Evolutionary conservation across 2,888 invertebrate species (phyloP), one percentile per base, ranked within the genome.

Genomic region (Nowickia ferox): DNA sequence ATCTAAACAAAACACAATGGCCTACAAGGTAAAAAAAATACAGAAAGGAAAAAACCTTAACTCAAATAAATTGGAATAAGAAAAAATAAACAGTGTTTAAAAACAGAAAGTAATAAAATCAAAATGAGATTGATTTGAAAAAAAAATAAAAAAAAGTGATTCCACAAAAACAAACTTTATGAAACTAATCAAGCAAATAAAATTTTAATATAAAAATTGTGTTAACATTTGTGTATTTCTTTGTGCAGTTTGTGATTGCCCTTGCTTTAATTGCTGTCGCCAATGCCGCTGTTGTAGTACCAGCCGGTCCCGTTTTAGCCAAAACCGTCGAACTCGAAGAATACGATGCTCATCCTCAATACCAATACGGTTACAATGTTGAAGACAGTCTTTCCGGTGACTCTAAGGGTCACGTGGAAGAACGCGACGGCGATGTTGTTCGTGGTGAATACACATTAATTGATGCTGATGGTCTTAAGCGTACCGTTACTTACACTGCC

Each of bases 391-490:
- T 92, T 3, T 92, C 93, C 1, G 93, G 93, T 19, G 93, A 93
- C 72, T 91, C 92, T 51, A 93, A 93, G 88, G 91, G 89, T 72
- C 93, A 93, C 88, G 90, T 91, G 86, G 93, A 93, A 88, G 89
- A 91, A 13, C 91, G 93, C 5, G 91, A 92, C 87, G 92, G 92
- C 61, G 93, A 93, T 78, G 91, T 92, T 13, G 93, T 93, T 30
- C 91, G 90, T 55, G 93, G 93, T 82, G 92, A 92, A 89, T 93
- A 93, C 83, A 91, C 93, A 0, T 88, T 93, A 84, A 89, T 92
- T 68, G 93, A 93, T 61, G 89, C 93, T 86, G 93, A 93, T 88
- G 93, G 93, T 68, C 90, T 90, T 85, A 91, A 91, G 46, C 90
- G 92, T 72, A 92, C 90, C 77, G 92, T 93, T 10, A 91, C 92